Base-by-base conservation (phyloP, 2,797 vertebrate genomes). In the Sebastes minor region DNA sequence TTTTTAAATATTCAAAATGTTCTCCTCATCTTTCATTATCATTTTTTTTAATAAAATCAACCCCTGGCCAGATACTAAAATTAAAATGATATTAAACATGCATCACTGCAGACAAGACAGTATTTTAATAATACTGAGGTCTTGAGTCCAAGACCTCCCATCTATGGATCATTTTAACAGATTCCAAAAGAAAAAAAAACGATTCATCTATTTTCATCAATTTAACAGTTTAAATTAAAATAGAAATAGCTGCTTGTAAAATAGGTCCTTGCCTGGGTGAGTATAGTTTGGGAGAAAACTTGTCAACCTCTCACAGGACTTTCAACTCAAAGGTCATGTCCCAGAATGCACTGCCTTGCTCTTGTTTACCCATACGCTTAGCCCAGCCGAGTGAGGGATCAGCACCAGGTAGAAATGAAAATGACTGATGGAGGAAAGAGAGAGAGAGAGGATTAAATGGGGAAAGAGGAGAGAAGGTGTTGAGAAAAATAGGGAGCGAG, bases 331-430 rank as follows among this genome's bases (percentile, higher is more conserved):
- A 74, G 80, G 78, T 70, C 74, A 27, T 49, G 49, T 80, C 74
- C 69, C 63, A 65, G 8, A 30, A 57, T 84, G 71, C 46, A 23
- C 55, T 56, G 73, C 64, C 3, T 62, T 30, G n/a, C 13, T 87
- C 23, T 75, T 88, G 77, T 90, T 91, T 82, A 75, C 76, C 20
- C 49, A 33, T 20, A 62, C 8, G 6, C 6, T 71, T n/a, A 59
- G 55, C 73, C 62, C 23, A 76, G 57, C 59, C 72, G n/a, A 86
- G 75, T 3, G 33, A 52, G 57, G 74, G 53, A 76, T 84, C 75
- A 72, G 74, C 67, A 63, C 52, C 35, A 30, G 13, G 62, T 72
- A 72, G 55, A 76, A 80, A 71, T 80, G 18, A 55, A 72, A 73
- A 74, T 55, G 52, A 73, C 33, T 28, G 63, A 71, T 77, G 57